Percentiles rank a stretch among this genome's conserved stretches.
phyloP scores from a whole-genome alignment of 2,888 invertebrate genomes.

The Folsomia manolachei region DNA sequence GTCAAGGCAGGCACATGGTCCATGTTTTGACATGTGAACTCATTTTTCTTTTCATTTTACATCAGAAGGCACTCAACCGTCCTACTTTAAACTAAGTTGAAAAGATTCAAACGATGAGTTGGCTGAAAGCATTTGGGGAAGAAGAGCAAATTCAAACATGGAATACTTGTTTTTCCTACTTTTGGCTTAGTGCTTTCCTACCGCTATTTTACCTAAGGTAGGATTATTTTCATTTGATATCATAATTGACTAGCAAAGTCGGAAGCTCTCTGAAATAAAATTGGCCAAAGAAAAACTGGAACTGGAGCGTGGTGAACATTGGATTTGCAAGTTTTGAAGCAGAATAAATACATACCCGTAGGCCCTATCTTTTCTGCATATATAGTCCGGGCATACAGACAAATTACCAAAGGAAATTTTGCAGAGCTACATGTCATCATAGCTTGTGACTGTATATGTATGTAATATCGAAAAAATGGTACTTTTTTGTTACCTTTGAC shows the following conservation, averaged over 20 bases:
- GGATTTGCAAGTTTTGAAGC: neutral
- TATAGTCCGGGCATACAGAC: too few relatives aligned
- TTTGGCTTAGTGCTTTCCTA: too few relatives aligned
- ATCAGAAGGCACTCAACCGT: slow-evolving; percentile 3
- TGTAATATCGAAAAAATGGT: too few relatives aligned
- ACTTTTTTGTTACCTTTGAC: slow-evolving; percentile 19
- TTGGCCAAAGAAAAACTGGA: slow-evolving; percentile 7
- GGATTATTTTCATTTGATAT: slow-evolving; percentile 3
- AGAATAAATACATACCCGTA: too few relatives aligned
- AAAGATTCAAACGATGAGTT: neutral
- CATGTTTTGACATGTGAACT: neutral
- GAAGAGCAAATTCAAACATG: too few relatives aligned
- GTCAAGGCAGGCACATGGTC: neutral
- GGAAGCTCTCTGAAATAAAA: neutral
- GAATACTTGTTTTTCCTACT: too few relatives aligned
- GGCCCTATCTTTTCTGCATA: too few relatives aligned
- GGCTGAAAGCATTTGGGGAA: too few relatives aligned
- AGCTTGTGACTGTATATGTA: neutral
- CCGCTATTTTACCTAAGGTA: too few relatives aligned
- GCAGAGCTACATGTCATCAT: too few relatives aligned
- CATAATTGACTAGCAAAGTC: slow-evolving; percentile 2
- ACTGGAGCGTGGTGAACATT: neutral
- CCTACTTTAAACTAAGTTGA: neutral
- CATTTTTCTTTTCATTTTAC: neutral
- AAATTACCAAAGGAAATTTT: too few relatives aligned